Conservation (phyloP, 2,888 invertebrate species). For the Acleris cristana region DNA sequence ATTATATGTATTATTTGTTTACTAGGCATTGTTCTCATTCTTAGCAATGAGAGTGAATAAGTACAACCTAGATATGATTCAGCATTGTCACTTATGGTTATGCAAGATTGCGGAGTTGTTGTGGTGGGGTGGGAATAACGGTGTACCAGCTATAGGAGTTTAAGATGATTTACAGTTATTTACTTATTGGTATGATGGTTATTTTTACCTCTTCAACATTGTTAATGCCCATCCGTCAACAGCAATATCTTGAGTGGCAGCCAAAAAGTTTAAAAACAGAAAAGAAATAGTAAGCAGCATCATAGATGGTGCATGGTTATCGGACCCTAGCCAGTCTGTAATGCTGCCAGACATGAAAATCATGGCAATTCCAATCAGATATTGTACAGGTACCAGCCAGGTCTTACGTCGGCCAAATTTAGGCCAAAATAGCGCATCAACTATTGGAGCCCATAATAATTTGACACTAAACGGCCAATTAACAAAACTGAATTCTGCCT, state of each 20-base stretch:
- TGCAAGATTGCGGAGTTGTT: too few species aligned
- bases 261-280: constrained; percentile 96
- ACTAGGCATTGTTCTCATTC: too few species aligned
- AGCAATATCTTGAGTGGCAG: constrained; percentile 99
- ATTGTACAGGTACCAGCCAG: constrained; percentile 97
- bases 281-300: constrained; percentile 92
- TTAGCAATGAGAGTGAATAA: too few species aligned
- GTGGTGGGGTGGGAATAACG: too few species aligned
- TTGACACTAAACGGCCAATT: constrained; percentile 97
- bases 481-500: constrained; percentile 96
- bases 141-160: too few species aligned
- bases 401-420: constrained; percentile 96
- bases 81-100: too few species aligned
- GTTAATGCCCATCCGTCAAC: constrained; percentile 99
- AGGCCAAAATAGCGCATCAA: constrained; percentile 94
- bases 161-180: too few species aligned
- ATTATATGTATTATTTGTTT: too few species aligned
- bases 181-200: too few species aligned
- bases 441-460: constrained; percentile 98
- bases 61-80: too few species aligned
- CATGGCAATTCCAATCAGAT: constrained; percentile 95
- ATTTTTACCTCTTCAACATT: constrained; percentile 93
- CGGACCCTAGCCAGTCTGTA: constrained; percentile 90
- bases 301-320: constrained; percentile 86
- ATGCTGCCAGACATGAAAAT: constrained; percentile 91